A percentile compares a stretch with the other conserved stretches of the same genome.
phyloP scores from a whole-genome alignment of 2,797 vertebrate species.

The Rousettus madagascariensis region DNA sequence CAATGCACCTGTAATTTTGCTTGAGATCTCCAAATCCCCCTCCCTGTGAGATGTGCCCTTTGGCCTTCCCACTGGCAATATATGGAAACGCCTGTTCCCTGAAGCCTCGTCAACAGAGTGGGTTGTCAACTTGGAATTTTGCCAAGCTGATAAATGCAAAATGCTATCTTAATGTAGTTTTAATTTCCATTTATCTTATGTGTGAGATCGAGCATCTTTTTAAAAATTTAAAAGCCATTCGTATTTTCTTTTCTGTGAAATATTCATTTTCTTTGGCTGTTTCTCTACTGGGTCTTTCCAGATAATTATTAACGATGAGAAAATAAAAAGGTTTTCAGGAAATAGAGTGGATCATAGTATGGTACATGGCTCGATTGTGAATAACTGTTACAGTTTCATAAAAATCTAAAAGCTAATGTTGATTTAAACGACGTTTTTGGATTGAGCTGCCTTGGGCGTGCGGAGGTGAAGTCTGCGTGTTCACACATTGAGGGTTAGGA shows the following conservation, averaged over 20 bases:
- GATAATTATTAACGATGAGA: slow-evolving; percentile 52
- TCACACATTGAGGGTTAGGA: background rate
- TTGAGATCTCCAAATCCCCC: background rate
- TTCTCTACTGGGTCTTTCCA: slow-evolving; percentile 41
- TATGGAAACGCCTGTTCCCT: background rate
- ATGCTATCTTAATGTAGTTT: slow-evolving; percentile 40
- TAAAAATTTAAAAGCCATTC: slow-evolving; percentile 63
- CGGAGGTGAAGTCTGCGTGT: background rate
- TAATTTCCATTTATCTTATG: slow-evolving; percentile 67
- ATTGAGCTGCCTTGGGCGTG: background rate
- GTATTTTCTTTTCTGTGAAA: slow-evolving; percentile 58
- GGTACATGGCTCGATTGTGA: background rate
- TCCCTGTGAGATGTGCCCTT: background rate
- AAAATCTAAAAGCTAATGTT: background rate
- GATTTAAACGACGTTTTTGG: background rate
- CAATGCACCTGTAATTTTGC: background rate
- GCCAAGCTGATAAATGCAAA: slow-evolving; percentile 64
- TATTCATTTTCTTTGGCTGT: slow-evolving; percentile 21
- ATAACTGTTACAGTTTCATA: slow-evolving; percentile 11
- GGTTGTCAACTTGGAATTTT: slow-evolving; percentile 25
- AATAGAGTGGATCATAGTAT: background rate
- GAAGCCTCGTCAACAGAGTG: slow-evolving; percentile 25
- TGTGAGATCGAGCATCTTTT: slow-evolving; percentile 57
- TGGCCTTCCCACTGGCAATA: background rate
- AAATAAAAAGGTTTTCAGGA: slow-evolving; percentile 22